phyloP scores from a whole-genome alignment of 2,888 invertebrate genomes.

The Chaetogeoica ovagalla region DNA sequence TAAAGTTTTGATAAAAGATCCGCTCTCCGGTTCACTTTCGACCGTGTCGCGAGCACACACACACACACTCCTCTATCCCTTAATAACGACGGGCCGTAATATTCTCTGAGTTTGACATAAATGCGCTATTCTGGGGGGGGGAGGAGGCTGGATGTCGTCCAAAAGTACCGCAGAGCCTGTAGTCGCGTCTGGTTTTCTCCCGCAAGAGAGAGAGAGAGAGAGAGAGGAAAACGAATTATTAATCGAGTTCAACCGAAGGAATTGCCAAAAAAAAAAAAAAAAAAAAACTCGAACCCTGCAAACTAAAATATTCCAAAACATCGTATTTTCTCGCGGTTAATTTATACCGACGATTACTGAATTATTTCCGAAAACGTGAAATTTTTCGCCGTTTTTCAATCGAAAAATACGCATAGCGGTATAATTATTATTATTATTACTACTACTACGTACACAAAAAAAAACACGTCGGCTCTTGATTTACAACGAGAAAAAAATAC shows the following conservation, averaged over 20 bases:
- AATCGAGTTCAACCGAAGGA: slow-evolving; percentile 36
- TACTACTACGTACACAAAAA: too few relatives aligned
- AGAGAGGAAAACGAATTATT: slow-evolving; percentile 43
- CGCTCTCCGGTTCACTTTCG: background rate
- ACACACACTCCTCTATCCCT: slow-evolving; percentile 11
- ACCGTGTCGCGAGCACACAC: slow-evolving; percentile 35
- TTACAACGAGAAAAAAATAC: too few relatives aligned
- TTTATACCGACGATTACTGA: background rate
- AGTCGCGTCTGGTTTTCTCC: background rate
- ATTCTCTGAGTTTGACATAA: slow-evolving; percentile 51
- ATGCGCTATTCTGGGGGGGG: slow-evolving; percentile 40
- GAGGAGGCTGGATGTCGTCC: slow-evolving; percentile 52
- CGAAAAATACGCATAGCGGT: too few relatives aligned
- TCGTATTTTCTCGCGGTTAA: background rate
- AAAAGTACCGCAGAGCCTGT: slow-evolving; percentile 31
- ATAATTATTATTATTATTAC: too few relatives aligned
- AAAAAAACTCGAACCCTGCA: background rate
- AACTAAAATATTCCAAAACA: slow-evolving; percentile 3
- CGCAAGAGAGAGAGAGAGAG: background rate
- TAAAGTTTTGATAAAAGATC: slow-evolving; percentile 32
- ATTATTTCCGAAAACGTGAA: too few relatives aligned
- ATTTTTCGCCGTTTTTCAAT: too few relatives aligned
- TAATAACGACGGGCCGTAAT: slow-evolving; percentile 39
- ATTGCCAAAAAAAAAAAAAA: slow-evolving; percentile 47
- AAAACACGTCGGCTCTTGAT: too few relatives aligned